These are phyloP conservation scores for Taxidea taxus DNA, from an alignment of 2,113 vertebrate species.

Conservation along the genomic window DNA sequence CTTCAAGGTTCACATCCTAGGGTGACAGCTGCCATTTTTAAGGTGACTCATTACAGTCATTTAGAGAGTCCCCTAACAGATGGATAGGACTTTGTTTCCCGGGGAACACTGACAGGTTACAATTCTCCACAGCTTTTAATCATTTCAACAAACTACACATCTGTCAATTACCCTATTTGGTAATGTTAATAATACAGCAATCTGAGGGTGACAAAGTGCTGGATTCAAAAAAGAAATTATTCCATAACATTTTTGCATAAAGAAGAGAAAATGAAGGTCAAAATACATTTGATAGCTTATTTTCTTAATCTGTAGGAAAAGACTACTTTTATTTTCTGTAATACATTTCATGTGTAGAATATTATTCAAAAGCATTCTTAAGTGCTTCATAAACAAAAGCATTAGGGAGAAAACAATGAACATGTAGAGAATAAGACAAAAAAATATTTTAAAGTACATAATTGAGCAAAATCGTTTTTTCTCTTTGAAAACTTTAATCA, in stretches of 20 bases:
- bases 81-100: conserved; percentile 79
- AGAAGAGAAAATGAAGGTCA: conserved; percentile 38
- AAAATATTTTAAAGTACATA: conserved; percentile 18
- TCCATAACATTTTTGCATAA: conserved; percentile 34
- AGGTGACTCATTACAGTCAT: conserved; percentile 79
- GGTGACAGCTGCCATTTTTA: conserved; percentile 81
- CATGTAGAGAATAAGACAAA: conserved; percentile 72
- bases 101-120: conserved; percentile 78
- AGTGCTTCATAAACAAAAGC: conserved; percentile 36
- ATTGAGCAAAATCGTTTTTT: conserved; percentile 49
- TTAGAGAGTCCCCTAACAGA: conserved; percentile 77
- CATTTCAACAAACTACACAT: conserved; percentile 81
- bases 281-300: conserved; percentile 15
- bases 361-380: conserved; percentile 44
- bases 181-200: conserved; percentile 78
- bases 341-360: conserved; percentile 51
- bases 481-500: conserved; percentile 52
- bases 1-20: conserved; percentile 67
- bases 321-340: conserved; percentile 29
- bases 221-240: conserved; percentile 52
- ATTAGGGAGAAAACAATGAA: conserved; percentile 69
- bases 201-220: conserved; percentile 66
- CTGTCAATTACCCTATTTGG: conserved; percentile 79
- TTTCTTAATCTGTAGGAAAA: conserved; percentile 20
- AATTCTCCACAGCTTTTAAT: conserved; percentile 81